phyloP scores from a whole-genome alignment of 2,888 invertebrate genomes.

The Nudaria mundana region DNA sequence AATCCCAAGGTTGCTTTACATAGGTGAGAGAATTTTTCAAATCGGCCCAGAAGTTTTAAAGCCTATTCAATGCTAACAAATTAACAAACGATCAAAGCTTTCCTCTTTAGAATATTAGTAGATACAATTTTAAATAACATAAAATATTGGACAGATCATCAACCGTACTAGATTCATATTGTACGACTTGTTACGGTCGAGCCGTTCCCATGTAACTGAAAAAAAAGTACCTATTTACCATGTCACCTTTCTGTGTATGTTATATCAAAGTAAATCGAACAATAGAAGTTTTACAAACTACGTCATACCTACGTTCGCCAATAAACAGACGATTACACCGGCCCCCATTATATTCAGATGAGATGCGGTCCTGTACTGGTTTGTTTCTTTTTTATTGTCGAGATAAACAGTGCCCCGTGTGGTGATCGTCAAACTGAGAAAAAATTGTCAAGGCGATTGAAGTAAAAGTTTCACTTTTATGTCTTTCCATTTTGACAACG shows the following conservation, averaged over 20 bases:
- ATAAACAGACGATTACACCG: slow-evolving; percentile 50
- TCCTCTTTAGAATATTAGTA: too few species aligned
- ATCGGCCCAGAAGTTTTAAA: too few species aligned
- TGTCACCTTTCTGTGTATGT: slow-evolving; percentile 18
- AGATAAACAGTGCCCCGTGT: slow-evolving; percentile 38
- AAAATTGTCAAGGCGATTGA: neutral
- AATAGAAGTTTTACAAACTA: slow-evolving; percentile 26
- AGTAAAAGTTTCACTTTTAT: neutral
- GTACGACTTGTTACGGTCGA: neutral
- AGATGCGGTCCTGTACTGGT: slow-evolving; percentile 46
- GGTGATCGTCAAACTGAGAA: slow-evolving; percentile 33
- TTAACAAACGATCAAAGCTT: too few species aligned
- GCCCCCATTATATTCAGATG: slow-evolving; percentile 75
- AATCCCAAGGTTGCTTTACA: too few species aligned
- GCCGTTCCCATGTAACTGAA: neutral
- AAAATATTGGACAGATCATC: too few species aligned
- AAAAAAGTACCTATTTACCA: neutral
- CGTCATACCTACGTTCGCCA: slow-evolving; percentile 54
- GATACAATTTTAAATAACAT: too few species aligned
- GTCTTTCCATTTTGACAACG: neutral
- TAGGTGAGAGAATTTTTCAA: too few species aligned
- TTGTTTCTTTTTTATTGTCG: slow-evolving; percentile 31
- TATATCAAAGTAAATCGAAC: slow-evolving; percentile 23
- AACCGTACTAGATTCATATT: too few species aligned
- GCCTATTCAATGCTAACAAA: too few species aligned